Percentiles rank a stretch among this genome's conserved stretches.
These are phyloP conservation scores for Galagoides demidoff DNA, from an alignment of 2,797 vertebrate genomes.

Conservation along the genomic window DNA sequence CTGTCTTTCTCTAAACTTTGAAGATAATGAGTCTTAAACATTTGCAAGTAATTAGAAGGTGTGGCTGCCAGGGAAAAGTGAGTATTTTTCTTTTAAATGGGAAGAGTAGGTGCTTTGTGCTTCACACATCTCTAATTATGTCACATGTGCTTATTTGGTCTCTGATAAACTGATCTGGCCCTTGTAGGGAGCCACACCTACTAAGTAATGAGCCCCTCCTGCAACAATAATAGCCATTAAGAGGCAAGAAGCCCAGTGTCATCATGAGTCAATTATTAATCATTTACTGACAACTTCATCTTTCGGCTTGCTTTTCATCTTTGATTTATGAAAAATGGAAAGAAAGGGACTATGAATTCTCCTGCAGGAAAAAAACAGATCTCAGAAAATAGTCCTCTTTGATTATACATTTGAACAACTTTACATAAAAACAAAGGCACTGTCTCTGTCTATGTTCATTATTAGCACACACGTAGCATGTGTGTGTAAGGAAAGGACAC, in stretches of 20 bases:
- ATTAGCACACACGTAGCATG: neutral
- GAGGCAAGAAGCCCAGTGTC: constrained; percentile 58
- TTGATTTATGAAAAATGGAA: neutral
- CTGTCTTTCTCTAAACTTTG: constrained; percentile 76
- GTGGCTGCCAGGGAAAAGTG: constrained; percentile 77
- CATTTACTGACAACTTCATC: constrained; percentile 61
- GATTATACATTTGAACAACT: neutral
- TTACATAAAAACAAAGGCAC: neutral
- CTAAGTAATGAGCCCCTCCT: constrained; percentile 82
- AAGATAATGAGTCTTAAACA: constrained; percentile 82
- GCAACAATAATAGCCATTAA: constrained; percentile 81
- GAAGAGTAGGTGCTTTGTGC: constrained; percentile 64
- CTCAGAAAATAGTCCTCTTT: neutral
- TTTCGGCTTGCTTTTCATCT: constrained; percentile 51
- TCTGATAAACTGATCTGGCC: constrained; percentile 83
- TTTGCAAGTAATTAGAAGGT: constrained; percentile 82
- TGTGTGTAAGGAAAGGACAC: neutral
- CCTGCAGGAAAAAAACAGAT: neutral
- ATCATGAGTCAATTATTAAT: constrained; percentile 70
- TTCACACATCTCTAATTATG: constrained; percentile 79
- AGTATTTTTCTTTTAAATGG: constrained; percentile 77
- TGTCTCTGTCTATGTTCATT: neutral
- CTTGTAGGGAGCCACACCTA: constrained; percentile 78
- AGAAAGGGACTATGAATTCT: neutral
- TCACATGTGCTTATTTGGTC: constrained; percentile 79